Evolutionary conservation across 1,140 invertebrate genomes (phyloP).

Genomic region (Dryas iulia): DNA sequence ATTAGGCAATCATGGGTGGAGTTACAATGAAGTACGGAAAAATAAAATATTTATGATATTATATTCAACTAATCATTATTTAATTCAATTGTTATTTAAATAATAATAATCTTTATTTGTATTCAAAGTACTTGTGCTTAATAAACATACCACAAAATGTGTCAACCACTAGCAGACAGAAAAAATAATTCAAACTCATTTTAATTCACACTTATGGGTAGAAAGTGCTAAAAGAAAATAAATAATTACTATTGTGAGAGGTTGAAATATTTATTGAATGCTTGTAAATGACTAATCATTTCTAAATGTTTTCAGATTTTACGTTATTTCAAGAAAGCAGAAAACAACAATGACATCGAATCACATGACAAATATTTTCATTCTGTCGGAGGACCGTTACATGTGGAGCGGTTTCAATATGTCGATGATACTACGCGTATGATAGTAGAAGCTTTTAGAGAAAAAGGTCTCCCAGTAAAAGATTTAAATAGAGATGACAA

Average conservation of each 20-base stretch:
- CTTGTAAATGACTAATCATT: not conserved
- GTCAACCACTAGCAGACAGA: too few species aligned
- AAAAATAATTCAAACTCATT: too few species aligned
- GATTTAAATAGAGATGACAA: slow-evolving; percentile 79
- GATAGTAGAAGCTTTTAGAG: slow-evolving; percentile 79
- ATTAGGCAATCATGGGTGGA: slow-evolving; percentile 87
- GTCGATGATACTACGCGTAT: slow-evolving; percentile 77
- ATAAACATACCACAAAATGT: too few species aligned
- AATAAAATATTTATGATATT: too few species aligned
- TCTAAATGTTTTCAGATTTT: slow-evolving; percentile 26
- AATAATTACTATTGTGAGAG: too few species aligned
- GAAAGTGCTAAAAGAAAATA: too few species aligned
- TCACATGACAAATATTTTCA: slow-evolving; percentile 76
- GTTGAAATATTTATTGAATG: too few species aligned
- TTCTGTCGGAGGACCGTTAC: slow-evolving; percentile 79
- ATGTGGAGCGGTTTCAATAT: slow-evolving; percentile 82
- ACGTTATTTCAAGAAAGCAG: slow-evolving; percentile 54
- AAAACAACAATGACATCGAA: slow-evolving; percentile 81
- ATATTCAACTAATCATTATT: too few species aligned
- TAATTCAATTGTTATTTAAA: too few species aligned
- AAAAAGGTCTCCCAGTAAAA: slow-evolving; percentile 74
- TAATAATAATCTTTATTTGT: too few species aligned
- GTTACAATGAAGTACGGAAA: slow-evolving; percentile 88
- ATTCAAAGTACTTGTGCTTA: too few species aligned
- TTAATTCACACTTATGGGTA: too few species aligned